Conservation (phyloP, 2,113 vertebrate genomes). For the Phycodurus eques region DNA sequence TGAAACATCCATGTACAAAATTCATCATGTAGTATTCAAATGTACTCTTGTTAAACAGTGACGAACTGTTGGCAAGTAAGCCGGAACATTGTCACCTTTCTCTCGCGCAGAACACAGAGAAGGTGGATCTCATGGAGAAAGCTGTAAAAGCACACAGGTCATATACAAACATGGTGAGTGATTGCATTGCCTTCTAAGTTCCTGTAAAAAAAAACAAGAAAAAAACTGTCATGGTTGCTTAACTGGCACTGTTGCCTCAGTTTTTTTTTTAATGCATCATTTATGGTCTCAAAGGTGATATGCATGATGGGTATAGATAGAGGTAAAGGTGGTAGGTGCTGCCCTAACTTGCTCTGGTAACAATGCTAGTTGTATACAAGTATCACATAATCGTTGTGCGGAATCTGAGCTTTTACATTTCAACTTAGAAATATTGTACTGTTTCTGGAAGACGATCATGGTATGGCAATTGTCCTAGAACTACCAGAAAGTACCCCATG, state of each 20-base stretch:
- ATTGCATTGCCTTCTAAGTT: neutral
- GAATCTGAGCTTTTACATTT: neutral
- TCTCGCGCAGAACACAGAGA: slow-evolving; percentile 79
- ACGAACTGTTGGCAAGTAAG: neutral
- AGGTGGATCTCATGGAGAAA: slow-evolving; percentile 79
- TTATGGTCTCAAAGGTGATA: neutral
- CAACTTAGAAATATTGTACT: neutral
- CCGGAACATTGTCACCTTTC: neutral
- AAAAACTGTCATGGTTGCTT: neutral
- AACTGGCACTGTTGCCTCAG: neutral
- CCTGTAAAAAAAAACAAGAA: neutral
- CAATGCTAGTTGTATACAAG: neutral
- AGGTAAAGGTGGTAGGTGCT: neutral
- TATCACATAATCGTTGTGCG: neutral
- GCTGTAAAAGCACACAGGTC: slow-evolving; percentile 82
- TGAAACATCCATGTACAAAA: neutral
- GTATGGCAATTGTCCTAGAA: neutral
- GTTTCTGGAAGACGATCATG: neutral
- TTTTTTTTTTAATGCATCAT: neutral
- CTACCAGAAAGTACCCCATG: neutral
- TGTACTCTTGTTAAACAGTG: neutral
- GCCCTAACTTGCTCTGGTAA: neutral
- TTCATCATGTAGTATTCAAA: neutral
- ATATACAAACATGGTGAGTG: slow-evolving; percentile 85
- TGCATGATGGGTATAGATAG: no score